These are phyloP conservation scores for Myioborus melanocephalus DNA, from an alignment of 2,797 vertebrate species.

Conservation along the genomic window DNA sequence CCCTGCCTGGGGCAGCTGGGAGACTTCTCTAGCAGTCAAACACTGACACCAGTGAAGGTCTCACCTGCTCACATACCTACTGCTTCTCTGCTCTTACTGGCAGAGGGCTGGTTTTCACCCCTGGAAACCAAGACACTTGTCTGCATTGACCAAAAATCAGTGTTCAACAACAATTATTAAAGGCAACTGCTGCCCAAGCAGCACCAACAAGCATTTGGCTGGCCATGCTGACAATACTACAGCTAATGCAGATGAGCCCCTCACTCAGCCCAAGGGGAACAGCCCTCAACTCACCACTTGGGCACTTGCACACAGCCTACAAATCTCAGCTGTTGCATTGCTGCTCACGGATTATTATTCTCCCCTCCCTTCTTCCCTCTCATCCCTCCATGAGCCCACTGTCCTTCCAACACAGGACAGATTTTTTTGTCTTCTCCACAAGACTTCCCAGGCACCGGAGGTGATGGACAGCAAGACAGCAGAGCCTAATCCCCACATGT, in stretches of 20 bases:
- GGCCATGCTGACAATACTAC: neutral
- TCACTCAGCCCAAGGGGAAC: neutral
- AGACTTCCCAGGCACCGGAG: neutral
- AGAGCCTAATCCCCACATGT: neutral
- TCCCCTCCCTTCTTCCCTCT: neutral
- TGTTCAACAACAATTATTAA: neutral
- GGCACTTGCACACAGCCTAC: neutral
- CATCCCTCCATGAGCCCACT: fast-evolving
- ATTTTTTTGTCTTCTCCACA: neutral
- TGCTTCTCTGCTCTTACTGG: neutral
- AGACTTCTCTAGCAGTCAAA: neutral
- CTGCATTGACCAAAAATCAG: neutral
- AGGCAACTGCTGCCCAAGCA: neutral
- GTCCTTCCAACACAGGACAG: neutral
- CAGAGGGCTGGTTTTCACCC: neutral
- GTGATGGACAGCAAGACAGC: neutral
- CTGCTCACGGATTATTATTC: neutral
- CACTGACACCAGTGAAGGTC: neutral
- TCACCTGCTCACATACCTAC: neutral
- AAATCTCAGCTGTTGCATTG: neutral
- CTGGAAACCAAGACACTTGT: neutral
- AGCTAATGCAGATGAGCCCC: neutral
- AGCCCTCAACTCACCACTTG: neutral
- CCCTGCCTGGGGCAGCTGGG: neutral
- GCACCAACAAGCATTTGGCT: neutral